Conservation (phyloP, 2,797 vertebrate genomes). For the Arctocebus calabarensis region DNA sequence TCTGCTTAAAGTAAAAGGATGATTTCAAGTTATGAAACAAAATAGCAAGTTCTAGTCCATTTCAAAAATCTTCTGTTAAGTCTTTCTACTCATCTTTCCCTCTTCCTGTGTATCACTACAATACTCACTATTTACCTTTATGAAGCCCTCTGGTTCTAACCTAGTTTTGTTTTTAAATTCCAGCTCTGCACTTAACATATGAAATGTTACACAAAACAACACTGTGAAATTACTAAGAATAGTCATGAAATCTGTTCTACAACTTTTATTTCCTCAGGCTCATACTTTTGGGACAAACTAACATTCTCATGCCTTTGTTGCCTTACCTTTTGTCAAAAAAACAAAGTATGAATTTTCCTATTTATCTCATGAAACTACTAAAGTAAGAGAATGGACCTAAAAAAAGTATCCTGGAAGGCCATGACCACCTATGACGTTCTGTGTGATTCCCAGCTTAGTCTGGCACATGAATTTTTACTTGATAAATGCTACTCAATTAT, state of each 20-base stretch:
- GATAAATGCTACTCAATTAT: constrained; percentile 30
- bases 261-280: constrained; percentile 25
- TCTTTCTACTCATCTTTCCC: background rate
- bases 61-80: background rate
- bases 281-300: constrained; percentile 28
- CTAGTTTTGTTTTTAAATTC: background rate
- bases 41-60: background rate
- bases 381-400: background rate
- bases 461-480: background rate
- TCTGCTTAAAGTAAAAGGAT: constrained; percentile 54
- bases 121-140: background rate
- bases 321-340: constrained; percentile 49
- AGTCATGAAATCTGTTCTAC: constrained; percentile 14
- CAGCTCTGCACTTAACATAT: background rate
- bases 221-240: background rate
- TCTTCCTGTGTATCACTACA: background rate
- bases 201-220: background rate
- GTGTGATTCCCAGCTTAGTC: background rate
- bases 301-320: background rate
- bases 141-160: background rate
- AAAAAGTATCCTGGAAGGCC: background rate
- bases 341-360: constrained; percentile 23
- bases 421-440: background rate
- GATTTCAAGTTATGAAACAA: constrained; percentile 19
- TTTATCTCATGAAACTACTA: constrained; percentile 13